These are phyloP conservation scores for Lophura nycthemera DNA, from an alignment of 2,113 vertebrate genomes.

Conservation along the genomic window DNA sequence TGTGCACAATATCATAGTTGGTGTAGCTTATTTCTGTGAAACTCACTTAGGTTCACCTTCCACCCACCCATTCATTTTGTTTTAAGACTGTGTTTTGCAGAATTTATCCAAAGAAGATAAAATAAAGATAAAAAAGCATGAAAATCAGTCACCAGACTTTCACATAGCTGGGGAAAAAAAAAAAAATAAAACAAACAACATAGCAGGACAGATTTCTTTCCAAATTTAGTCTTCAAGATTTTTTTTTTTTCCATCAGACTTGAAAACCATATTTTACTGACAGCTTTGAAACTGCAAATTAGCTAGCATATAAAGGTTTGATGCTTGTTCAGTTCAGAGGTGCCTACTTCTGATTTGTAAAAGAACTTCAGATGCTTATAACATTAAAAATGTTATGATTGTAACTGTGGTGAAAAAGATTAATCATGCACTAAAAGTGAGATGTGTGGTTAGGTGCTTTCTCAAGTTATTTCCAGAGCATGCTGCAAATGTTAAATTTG, in stretches of 20 bases:
- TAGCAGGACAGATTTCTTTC: background rate
- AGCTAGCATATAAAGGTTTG: background rate
- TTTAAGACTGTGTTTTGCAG: fast-evolving
- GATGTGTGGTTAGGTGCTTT: background rate
- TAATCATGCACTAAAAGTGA: background rate
- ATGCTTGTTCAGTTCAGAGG: background rate
- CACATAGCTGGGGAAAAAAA: background rate
- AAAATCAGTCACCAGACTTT: background rate
- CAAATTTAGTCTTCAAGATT: background rate
- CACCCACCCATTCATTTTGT: fast-evolving
- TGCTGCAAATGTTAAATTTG: background rate
- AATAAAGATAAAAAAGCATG: background rate
- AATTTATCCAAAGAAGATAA: background rate
- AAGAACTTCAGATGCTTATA: background rate
- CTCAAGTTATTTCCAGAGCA: background rate
- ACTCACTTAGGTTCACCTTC: background rate
- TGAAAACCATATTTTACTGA: background rate
- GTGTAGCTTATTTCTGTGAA: background rate
- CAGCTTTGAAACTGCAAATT: background rate
- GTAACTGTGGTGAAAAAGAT: background rate
- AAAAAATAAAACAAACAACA: background rate
- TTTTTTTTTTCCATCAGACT: background rate
- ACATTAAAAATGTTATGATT: background rate
- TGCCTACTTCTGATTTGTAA: background rate
- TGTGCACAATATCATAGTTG: background rate